Conservation (phyloP, 2,888 invertebrate species). For the Nebria brevicollis region DNA sequence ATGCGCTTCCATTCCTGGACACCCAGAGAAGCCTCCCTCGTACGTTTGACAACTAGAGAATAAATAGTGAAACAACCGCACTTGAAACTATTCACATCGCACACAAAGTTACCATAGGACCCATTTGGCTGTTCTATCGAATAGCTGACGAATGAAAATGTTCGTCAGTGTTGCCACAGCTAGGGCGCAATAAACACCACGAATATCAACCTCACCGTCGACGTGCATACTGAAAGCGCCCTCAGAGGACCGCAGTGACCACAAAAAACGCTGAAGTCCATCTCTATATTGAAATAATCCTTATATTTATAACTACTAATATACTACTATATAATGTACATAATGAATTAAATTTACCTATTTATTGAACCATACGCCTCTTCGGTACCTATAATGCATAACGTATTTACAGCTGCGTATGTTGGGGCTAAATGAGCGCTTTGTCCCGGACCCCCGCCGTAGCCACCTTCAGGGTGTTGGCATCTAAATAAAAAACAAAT, state of each 20-base stretch:
- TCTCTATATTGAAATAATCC: constrained; percentile 61
- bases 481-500: constrained; percentile 65
- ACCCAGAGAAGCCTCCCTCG: constrained; percentile 98
- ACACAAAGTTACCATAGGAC: constrained; percentile 70
- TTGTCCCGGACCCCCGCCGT: constrained; percentile 95
- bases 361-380: constrained; percentile 90
- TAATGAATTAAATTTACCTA: constrained; percentile 64
- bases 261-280: constrained; percentile 80
- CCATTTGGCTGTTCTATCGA: constrained; percentile 91
- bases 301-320: background rate
- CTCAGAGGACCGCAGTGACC: constrained; percentile 79
- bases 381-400: constrained; percentile 83
- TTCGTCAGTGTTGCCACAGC: constrained; percentile 89
- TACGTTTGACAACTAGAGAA: constrained; percentile 89
- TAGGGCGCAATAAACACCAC: constrained; percentile 97
- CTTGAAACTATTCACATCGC: no score
- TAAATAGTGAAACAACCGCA: background rate
- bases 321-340: background rate
- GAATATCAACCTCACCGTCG: constrained; percentile 92
- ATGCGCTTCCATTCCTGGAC: constrained; percentile 96
- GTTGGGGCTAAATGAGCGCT: constrained; percentile 94
- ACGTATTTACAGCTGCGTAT: constrained; percentile 94
- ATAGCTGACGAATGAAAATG: constrained; percentile 78
- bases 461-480: constrained; percentile 85
- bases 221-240: constrained; percentile 94